These are phyloP conservation scores for Drosophila paulistorum DNA, from an alignment of 1,140 invertebrate genomes.

Conservation along the genomic window DNA sequence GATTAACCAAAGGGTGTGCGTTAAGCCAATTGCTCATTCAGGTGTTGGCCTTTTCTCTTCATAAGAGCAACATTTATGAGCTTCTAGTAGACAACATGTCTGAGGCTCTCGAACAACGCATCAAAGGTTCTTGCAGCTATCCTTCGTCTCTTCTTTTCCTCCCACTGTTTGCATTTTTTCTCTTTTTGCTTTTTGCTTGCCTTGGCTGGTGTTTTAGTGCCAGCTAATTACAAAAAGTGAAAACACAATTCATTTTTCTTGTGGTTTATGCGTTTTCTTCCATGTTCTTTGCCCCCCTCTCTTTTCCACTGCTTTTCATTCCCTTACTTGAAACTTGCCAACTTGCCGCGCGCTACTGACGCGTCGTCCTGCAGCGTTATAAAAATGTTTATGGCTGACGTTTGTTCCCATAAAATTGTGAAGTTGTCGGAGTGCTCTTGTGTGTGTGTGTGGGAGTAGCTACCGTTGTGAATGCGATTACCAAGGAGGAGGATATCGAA, in stretches of 20 bases:
- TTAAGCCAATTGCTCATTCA: no score
- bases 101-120: no score
- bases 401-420: slow-evolving; percentile 69
- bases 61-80: no score
- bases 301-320: background rate
- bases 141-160: background rate
- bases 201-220: slow-evolving; percentile 41
- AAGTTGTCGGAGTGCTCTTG: slow-evolving; percentile 37
- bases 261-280: slow-evolving; percentile 66
- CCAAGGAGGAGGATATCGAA: slow-evolving; percentile 20
- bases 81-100: no score
- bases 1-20: no score
- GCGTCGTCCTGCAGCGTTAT: slow-evolving; percentile 56
- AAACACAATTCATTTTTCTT: slow-evolving; percentile 76
- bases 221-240: slow-evolving; percentile 76
- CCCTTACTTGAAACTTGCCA: background rate
- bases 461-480: slow-evolving; percentile 68
- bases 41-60: no score
- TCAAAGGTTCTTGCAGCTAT: no score
- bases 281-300: background rate
- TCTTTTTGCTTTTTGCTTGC: no score
- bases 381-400: slow-evolving; percentile 72
- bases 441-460: slow-evolving; percentile 21
- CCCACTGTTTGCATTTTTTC: background rate
- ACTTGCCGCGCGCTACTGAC: background rate